A percentile compares a stretch with the other conserved stretches of the same genome.
Evolutionary conservation across 2,888 invertebrate genomes (phyloP).

Genomic region (Idaea aversata): DNA sequence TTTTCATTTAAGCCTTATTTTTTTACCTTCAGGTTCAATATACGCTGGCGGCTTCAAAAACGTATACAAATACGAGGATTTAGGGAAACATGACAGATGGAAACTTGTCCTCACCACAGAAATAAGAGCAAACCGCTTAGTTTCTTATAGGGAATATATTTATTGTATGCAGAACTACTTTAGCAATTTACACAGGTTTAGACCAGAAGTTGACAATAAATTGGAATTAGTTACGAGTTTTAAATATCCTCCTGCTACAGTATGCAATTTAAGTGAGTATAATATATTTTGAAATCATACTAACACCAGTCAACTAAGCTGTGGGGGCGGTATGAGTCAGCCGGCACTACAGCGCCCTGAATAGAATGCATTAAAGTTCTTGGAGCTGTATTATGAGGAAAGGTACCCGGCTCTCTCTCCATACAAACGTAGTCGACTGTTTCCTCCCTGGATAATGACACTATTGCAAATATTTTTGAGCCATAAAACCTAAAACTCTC

Average conservation of each 20-base stretch:
- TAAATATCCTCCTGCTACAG: slow-evolving; percentile 47
- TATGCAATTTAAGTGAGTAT: slow-evolving; percentile 58
- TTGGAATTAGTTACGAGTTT: slow-evolving; percentile 47
- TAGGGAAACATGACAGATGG: slow-evolving; percentile 47
- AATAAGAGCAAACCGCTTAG: slow-evolving; percentile 48
- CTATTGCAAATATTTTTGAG: no score
- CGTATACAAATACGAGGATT: slow-evolving; percentile 55
- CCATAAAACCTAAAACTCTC: no score
- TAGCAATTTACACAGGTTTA: slow-evolving; percentile 54
- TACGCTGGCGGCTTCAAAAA: slow-evolving; percentile 57
- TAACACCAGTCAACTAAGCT: no score
- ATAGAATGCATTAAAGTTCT: no score
- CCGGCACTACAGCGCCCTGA: no score
- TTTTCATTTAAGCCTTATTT: not conserved
- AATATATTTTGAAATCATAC: not conserved
- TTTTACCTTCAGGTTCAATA: slow-evolving; percentile 26
- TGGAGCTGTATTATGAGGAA: no score
- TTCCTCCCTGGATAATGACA: no score
- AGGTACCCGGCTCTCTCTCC: no score
- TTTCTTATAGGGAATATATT: slow-evolving; percentile 56
- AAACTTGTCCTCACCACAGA: slow-evolving; percentile 38
- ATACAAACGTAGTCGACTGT: no score
- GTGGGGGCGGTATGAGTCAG: no score
- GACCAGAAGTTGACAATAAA: slow-evolving; percentile 43
- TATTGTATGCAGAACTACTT: slow-evolving; percentile 64